These are phyloP conservation scores for Oceanodroma leucorhoa DNA, from an alignment of 2,797 vertebrate species.

Conservation along the genomic window DNA sequence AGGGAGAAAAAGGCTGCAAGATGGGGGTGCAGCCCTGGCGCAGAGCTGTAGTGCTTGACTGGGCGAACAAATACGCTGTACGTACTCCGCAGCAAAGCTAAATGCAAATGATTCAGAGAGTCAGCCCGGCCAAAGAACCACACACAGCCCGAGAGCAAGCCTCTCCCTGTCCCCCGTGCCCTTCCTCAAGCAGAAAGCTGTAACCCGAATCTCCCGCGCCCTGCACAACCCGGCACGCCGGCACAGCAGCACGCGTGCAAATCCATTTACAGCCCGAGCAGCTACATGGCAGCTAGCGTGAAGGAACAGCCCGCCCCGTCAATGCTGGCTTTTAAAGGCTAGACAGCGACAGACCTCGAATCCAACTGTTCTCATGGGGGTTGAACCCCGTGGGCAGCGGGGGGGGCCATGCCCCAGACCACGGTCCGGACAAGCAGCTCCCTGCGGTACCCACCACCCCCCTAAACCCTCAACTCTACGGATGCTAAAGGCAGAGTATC, in stretches of 20 bases:
- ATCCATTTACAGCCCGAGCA: not conserved
- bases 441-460: rapidly evolving
- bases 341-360: not conserved
- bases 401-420: not conserved
- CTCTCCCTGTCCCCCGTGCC: not conserved
- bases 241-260: rapidly evolving
- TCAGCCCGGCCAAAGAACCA: not conserved
- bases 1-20: not conserved
- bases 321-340: not conserved
- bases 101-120: not conserved
- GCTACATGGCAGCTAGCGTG: rapidly evolving
- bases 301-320: rapidly evolving
- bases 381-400: rapidly evolving
- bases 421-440: not conserved
- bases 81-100: not conserved
- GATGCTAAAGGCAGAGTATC: not conserved
- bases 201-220: not conserved
- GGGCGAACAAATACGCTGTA: rapidly evolving
- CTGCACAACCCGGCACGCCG: not conserved
- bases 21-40: not conserved
- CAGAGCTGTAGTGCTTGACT: not conserved
- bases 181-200: not conserved
- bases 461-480: rapidly evolving
- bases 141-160: not conserved
- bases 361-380: not conserved